Conservation (phyloP, 2,113 vertebrate genomes). For the Crotophaga sulcirostris region DNA sequence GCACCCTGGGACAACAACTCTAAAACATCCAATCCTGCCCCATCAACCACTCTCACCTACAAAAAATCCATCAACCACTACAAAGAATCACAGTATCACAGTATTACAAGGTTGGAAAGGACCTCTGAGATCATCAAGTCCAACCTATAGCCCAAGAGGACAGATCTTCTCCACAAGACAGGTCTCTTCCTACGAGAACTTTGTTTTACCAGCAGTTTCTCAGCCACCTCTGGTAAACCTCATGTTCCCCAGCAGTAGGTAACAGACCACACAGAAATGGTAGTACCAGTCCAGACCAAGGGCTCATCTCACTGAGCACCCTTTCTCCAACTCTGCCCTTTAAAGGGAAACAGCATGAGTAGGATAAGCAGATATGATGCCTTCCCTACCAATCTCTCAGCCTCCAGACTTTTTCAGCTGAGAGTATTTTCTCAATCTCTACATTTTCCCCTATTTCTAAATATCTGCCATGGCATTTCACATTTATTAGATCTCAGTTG, state of each 20-base stretch:
- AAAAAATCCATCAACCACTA: too few species aligned
- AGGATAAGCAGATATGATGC: neutral
- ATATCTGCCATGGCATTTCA: neutral
- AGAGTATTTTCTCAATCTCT: neutral
- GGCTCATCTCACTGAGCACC: neutral
- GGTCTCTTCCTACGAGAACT: neutral
- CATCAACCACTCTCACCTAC: neutral
- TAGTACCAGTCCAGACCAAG: neutral
- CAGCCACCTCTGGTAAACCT: neutral
- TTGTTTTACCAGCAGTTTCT: too few species aligned
- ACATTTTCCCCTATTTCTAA: neutral
- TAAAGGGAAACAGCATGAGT: neutral
- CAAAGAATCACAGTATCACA: too few species aligned
- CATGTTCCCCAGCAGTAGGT: neutral
- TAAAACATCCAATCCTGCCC: neutral
- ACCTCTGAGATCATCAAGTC: too few species aligned
- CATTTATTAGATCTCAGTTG: neutral
- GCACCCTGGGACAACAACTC: neutral
- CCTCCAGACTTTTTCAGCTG: neutral
- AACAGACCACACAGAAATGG: neutral
- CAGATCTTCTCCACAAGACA: neutral
- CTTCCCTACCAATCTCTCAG: neutral
- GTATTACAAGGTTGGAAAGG: too few species aligned
- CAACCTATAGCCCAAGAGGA: too few species aligned
- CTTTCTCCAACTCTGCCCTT: neutral